phyloP scores from a whole-genome alignment of 2,888 invertebrate species.

The Acanthoscelides obtectus region DNA sequence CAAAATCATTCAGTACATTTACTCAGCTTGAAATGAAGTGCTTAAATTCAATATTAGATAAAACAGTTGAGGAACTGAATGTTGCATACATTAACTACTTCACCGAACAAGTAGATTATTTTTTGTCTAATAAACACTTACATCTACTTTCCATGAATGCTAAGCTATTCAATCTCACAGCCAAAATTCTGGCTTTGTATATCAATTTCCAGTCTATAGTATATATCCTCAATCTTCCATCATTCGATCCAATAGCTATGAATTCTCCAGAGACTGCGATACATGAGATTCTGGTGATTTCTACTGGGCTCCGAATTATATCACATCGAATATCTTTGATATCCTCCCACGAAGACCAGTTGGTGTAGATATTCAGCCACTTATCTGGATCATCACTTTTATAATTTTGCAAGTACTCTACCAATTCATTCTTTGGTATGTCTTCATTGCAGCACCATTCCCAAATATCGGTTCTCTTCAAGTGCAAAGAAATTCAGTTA shows the following conservation, averaged over 20 bases:
- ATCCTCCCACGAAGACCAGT: conserved; percentile 41
- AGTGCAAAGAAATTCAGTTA: no score
- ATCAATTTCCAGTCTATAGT: conserved; percentile 37
- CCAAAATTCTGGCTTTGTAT: conserved; percentile 34
- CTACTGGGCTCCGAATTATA: conserved; percentile 35
- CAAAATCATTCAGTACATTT: no score
- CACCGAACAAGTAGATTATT: no score
- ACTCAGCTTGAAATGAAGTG: no score
- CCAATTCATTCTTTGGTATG: conserved; percentile 39
- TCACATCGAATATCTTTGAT: conserved; percentile 37
- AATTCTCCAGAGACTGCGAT: conserved; percentile 39
- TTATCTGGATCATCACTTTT: conserved; percentile 29
- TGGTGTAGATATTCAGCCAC: conserved; percentile 40
- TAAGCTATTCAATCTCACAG: conserved; percentile 38
- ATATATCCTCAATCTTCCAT: conserved; percentile 40
- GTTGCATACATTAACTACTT: background rate
- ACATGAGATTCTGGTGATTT: conserved; percentile 39
- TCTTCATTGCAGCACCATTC: conserved; percentile 41
- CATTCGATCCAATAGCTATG: conserved; percentile 42
- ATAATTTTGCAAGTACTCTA: conserved; percentile 39
- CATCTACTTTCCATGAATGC: conserved; percentile 35
- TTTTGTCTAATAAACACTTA: background rate
- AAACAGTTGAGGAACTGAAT: background rate
- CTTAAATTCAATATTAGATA: conserved; percentile 1
- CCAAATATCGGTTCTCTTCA: conserved; percentile 41